Evolutionary conservation across 2,888 invertebrate species (phyloP).

Genomic region (Crocallis elinguaria): DNA sequence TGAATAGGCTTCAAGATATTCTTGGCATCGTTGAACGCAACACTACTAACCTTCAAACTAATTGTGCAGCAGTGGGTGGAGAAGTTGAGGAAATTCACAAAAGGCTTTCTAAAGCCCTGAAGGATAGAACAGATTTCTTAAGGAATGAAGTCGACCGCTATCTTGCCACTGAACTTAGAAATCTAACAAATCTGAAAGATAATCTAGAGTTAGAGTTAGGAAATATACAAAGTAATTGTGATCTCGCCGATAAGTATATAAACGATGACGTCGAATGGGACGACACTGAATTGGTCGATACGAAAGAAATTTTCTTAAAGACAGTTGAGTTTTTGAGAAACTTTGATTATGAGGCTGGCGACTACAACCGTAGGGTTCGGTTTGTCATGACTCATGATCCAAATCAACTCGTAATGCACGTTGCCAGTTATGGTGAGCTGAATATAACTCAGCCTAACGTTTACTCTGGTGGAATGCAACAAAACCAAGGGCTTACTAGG

Average conservation of each 20-base stretch:
- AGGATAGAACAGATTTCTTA: conserved; percentile 94
- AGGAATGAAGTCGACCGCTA: conserved; percentile 97
- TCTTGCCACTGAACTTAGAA: conserved; percentile 93
- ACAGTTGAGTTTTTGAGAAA: conserved; percentile 97
- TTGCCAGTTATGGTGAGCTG: conserved; percentile 95
- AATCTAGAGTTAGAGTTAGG: conserved; percentile 97
- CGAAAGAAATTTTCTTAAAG: conserved; percentile 97
- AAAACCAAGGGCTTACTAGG: conserved; percentile 91
- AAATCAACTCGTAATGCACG: conserved; percentile 94
- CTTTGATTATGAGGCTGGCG: conserved; percentile 96
- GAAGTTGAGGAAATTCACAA: conserved; percentile 97
- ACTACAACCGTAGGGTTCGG: conserved; percentile 93
- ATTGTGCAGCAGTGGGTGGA: conserved; percentile 94
- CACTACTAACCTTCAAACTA: conserved; percentile 93
- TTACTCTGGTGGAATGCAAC: conserved; percentile 85
- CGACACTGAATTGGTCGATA: conserved; percentile 96
- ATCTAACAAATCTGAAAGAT: conserved; percentile 94
- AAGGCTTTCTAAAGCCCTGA: conserved; percentile 93
- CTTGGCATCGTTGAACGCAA: conserved; percentile 94
- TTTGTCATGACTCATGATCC: conserved; percentile 96
- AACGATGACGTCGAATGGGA: conserved; percentile 96
- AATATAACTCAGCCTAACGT: conserved; percentile 89
- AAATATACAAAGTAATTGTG: conserved; percentile 98
- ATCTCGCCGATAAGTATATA: conserved; percentile 97
- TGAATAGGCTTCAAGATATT: conserved; percentile 95